phyloP scores from a whole-genome alignment of 2,113 vertebrate species.

The Oceanodroma tethys region DNA sequence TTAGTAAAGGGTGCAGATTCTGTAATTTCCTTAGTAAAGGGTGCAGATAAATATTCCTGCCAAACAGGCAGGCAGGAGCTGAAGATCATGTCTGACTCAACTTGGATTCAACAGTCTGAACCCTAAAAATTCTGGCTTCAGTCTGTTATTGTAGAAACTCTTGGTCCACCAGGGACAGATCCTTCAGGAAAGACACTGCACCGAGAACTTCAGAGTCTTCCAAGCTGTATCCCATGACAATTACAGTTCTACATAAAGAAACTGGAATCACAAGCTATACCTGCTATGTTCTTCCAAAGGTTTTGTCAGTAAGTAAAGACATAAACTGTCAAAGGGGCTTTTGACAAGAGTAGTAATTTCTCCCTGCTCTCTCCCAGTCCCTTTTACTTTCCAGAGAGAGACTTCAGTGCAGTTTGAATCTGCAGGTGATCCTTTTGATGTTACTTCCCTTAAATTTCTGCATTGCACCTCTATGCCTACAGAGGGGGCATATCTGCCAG shows the following conservation, averaged over 20 bases:
- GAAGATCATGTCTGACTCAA: neutral
- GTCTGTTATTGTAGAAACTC: neutral
- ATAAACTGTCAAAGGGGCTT: neutral
- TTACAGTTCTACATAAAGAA: neutral
- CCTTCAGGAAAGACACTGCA: neutral
- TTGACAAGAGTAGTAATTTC: neutral
- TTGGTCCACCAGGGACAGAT: neutral
- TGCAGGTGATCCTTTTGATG: neutral
- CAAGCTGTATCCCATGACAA: neutral
- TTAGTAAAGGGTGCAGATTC: neutral
- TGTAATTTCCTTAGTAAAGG: neutral
- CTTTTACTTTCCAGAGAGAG: neutral
- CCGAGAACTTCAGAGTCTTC: neutral
- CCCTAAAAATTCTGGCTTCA: neutral
- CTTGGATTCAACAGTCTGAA: neutral
- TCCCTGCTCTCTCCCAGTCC: neutral
- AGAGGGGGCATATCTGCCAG: neutral
- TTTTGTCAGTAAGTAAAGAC: neutral
- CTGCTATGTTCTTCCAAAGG: neutral
- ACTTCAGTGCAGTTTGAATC: neutral
- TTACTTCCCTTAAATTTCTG: neutral
- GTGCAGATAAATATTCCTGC: neutral
- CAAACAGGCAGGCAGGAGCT: neutral
- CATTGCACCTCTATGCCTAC: neutral
- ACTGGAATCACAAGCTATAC: neutral